phyloP scores from a whole-genome alignment of 2,113 vertebrate genomes.

The Atractosteus spatula region DNA sequence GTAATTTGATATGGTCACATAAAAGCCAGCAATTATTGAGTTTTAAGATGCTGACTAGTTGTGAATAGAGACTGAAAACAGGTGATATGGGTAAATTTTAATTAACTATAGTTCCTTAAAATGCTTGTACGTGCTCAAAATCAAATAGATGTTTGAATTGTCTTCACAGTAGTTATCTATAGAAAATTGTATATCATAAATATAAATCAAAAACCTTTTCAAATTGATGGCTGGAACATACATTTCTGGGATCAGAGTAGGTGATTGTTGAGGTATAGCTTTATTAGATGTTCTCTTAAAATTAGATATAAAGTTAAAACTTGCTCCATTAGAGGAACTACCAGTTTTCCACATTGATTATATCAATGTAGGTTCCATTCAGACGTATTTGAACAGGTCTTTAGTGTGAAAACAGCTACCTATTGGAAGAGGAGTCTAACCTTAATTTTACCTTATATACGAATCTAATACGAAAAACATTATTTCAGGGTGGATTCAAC shows the following conservation, averaged over 20 bases:
- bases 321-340: slow-evolving; percentile 52
- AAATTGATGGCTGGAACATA: too few relatives aligned
- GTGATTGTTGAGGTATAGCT: too few relatives aligned
- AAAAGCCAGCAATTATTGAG: slow-evolving; percentile 33
- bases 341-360: slow-evolving; percentile 49
- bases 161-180: too few relatives aligned
- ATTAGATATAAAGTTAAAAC: slow-evolving; percentile 17
- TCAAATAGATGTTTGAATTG: too few relatives aligned
- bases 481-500: slow-evolving; percentile 64
- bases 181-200: too few relatives aligned
- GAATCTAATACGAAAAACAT: slow-evolving; percentile 54
- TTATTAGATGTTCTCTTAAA: too few relatives aligned
- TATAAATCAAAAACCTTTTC: too few relatives aligned
- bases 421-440: slow-evolving; percentile 57
- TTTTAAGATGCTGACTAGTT: not conserved
- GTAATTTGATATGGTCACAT: slow-evolving; percentile 33
- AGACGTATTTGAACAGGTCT: slow-evolving; percentile 38
- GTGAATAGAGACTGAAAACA: not conserved
- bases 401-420: slow-evolving; percentile 50
- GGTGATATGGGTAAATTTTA: too few relatives aligned
- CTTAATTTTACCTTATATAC: slow-evolving; percentile 46
- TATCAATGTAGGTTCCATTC: slow-evolving; percentile 42
- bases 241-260: too few relatives aligned
- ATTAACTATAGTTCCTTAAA: too few relatives aligned
- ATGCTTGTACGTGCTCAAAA: too few relatives aligned